phyloP scores from a whole-genome alignment of 1,140 invertebrate genomes.

The Tribolium castaneum region DNA sequence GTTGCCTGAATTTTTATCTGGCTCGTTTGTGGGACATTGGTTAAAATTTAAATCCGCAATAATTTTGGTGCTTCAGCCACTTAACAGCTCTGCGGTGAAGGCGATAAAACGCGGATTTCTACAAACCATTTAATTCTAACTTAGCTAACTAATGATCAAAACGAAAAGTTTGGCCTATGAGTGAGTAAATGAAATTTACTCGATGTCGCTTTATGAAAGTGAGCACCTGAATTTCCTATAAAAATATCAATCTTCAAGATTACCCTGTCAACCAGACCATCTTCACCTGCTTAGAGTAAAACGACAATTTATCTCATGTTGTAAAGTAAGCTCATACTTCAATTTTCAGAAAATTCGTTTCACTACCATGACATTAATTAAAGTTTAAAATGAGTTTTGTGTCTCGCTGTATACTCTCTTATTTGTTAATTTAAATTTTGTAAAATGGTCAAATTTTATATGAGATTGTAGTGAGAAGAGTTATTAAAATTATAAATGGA shows the following conservation, averaged over 20 bases:
- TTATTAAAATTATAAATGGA: too few species aligned
- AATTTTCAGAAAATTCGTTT: background rate
- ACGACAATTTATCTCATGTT: background rate
- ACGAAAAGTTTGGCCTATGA: background rate
- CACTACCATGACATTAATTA: background rate
- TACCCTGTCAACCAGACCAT: background rate
- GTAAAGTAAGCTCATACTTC: background rate
- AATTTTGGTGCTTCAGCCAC: slow-evolving; percentile 3
- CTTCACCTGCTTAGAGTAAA: background rate
- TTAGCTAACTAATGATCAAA: background rate
- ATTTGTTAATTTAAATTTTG: background rate
- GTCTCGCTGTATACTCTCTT: background rate
- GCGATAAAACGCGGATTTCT: background rate
- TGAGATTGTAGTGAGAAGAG: background rate
- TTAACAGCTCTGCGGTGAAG: background rate
- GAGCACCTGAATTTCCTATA: background rate
- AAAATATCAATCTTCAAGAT: background rate
- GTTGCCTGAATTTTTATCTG: slow-evolving; percentile 24
- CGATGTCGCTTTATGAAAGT: background rate
- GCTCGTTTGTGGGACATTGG: slow-evolving; percentile 20
- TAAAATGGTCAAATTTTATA: background rate
- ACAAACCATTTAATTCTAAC: background rate
- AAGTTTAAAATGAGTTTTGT: background rate
- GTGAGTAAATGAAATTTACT: background rate
- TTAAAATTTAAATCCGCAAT: slow-evolving; percentile 31